phyloP scores from a whole-genome alignment of 2,888 invertebrate species.

The Litoditis marina region DNA sequence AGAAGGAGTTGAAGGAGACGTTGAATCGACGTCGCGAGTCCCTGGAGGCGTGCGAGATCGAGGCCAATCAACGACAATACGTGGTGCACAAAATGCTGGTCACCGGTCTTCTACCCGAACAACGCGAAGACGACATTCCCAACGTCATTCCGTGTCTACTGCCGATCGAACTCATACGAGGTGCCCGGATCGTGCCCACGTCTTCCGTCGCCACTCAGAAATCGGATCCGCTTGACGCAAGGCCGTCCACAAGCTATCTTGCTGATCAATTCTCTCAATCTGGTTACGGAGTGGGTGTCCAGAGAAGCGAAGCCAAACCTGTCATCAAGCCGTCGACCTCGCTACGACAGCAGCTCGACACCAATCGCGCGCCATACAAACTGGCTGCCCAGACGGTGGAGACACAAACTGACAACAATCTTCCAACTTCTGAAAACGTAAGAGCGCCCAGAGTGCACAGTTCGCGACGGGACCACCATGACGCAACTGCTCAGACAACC shows the following conservation, averaged over 20 bases:
- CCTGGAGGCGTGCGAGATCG: constrained; percentile 65
- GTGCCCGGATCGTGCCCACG: constrained; percentile 51
- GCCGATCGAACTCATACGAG: constrained; percentile 56
- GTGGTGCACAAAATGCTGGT: constrained; percentile 58
- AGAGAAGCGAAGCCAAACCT: background rate
- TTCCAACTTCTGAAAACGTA: too few relatives aligned
- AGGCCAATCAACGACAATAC: constrained; percentile 62
- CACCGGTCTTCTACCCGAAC: constrained; percentile 56
- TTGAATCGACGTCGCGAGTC: constrained; percentile 63
- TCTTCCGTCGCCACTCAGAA: constrained; percentile 25
- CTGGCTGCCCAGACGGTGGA: constrained; percentile 37
- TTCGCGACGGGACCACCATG: constrained; percentile 2
- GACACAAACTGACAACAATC: constrained; percentile 42
- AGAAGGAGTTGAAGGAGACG: constrained; percentile 65
- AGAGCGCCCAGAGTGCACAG: background rate
- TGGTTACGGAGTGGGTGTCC: background rate
- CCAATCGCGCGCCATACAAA: constrained; percentile 27
- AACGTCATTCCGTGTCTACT: constrained; percentile 54
- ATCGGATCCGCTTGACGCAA: constrained; percentile 3
- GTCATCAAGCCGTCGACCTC: constrained; percentile 27
- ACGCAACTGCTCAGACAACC: constrained; percentile 27
- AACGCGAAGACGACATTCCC: constrained; percentile 53
- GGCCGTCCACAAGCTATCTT: too few relatives aligned
- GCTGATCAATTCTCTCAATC: too few relatives aligned
- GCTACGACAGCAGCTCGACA: constrained; percentile 32